A percentile compares a stretch with the other conserved stretches of the same genome.
phyloP scores from a whole-genome alignment of 37 sponge, comb jelly and placozoan genomes.

The Theonella swinhoei region DNA sequence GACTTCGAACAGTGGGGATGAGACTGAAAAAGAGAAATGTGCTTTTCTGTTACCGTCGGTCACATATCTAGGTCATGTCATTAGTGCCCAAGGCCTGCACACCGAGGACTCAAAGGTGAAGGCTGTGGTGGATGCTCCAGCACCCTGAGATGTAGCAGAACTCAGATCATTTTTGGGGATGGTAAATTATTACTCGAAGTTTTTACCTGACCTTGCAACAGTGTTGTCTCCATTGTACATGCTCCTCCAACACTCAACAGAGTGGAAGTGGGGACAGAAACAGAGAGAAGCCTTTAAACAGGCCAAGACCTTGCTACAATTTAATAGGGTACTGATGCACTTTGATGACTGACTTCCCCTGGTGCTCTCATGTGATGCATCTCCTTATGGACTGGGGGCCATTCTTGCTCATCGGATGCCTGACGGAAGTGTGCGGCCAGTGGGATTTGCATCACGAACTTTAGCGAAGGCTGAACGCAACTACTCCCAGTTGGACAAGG shows the following conservation, averaged over 20 bases:
- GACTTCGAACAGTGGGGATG: not conserved
- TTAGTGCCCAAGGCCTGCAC: no score
- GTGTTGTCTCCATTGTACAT: slow-evolving; percentile 23
- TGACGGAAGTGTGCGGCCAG: slow-evolving; percentile 19
- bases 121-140: slow-evolving; percentile 7
- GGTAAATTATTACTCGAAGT: slow-evolving; percentile 50
- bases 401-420: slow-evolving; percentile 34
- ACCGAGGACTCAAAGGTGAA: no score
- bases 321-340: slow-evolving; percentile 21
- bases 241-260: slow-evolving; percentile 3
- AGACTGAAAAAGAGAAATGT: not conserved
- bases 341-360: slow-evolving; percentile 15
- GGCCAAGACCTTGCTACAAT: slow-evolving; percentile 19
- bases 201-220: no score
- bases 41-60: no score
- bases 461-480: slow-evolving; percentile 24
- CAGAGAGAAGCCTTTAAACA: slow-evolving; percentile 32
- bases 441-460: slow-evolving; percentile 44
- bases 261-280: slow-evolving; percentile 30
- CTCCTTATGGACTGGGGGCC: slow-evolving; percentile 47
- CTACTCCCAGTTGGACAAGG: slow-evolving; percentile 39
- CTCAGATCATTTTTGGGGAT: slow-evolving; percentile 46
- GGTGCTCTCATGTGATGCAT: slow-evolving; percentile 35
- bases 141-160: slow-evolving; percentile 26
- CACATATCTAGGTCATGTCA: no score